Base-by-base conservation (phyloP, 2,797 vertebrate genomes). In the Pyrrhura leucotis region DNA sequence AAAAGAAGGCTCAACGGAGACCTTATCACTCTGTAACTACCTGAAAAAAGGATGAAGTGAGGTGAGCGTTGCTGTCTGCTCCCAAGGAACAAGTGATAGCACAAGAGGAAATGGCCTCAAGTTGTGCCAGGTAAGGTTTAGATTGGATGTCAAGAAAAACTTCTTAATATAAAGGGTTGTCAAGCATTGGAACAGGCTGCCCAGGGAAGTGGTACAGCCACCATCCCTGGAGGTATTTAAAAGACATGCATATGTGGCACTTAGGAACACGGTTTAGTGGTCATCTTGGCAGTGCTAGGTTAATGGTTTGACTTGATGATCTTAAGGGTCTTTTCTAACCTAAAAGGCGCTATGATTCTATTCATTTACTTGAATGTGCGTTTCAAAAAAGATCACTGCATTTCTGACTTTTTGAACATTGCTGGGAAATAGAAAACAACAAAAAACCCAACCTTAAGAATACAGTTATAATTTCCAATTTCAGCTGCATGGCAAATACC, bases 301-400 rank as follows among this genome's bases (percentile, higher is more conserved):
- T 47, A 39, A 28, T 15, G 5, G 25, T 4, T 39, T 7, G 23
- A 39, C 33, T 65, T 8, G 12, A 45, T 47, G 19, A 63, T 39
- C 47, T 72, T 26, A n/a, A 9, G n/a, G 19, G 14, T 47, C 14
- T 73, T 58, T 58, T 58, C 54, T 58, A 58, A 35, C 7, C 29
- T 45, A 23, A 72, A 18, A 2, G 5, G 15, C 29, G n/a, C n/a
- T 18, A 8, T 3, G 20, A 53, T 22, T 53, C n/a, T 26, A 61
- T 21, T 14, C 35, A 20, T 66, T 97, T 95, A 83, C 92, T 61
- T 96, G 96, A 96, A 61, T 80, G 88, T 12, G 35, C 54, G 66
- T 79, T 96, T 94, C 88, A 76, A 29, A 61, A 65, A 95, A 88
- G 61, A 89, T 62, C 40, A 65, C 39, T 31, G 22, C 29, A 33